These are phyloP conservation scores for Leptogaster cylindrica DNA, from an alignment of 2,888 invertebrate species.

Conservation along the genomic window DNA sequence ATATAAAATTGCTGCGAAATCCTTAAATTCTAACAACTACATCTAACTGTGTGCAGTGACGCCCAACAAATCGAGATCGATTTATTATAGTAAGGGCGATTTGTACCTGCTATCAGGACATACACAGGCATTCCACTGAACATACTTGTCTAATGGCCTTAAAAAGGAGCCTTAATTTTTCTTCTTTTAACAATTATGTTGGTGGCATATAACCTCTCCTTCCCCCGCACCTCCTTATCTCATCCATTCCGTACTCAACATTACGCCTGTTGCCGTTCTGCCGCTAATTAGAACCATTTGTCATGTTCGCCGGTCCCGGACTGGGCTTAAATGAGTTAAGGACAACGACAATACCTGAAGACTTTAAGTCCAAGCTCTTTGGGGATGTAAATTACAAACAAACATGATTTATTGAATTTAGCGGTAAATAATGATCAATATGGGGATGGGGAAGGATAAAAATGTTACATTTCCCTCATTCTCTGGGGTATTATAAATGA, in stretches of 20 bases:
- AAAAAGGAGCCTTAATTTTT: constrained; percentile 36
- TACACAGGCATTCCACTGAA: constrained; percentile 21
- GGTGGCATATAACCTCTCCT: constrained; percentile 12
- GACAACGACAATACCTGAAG: constrained; percentile 27
- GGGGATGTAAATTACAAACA: constrained; percentile 17
- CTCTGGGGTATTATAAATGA: too few species aligned
- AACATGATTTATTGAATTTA: constrained; percentile 30
- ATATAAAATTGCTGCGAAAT: constrained; percentile 2
- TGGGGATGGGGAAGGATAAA: too few species aligned
- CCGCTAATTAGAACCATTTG: constrained; percentile 33
- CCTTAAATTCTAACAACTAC: constrained; percentile 15
- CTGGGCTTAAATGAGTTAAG: constrained; percentile 14
- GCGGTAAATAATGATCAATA: too few species aligned
- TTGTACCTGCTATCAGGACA: constrained; percentile 30
- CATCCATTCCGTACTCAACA: too few species aligned
- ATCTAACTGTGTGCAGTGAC: constrained; percentile 17
- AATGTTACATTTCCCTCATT: too few species aligned
- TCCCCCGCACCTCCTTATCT: not conserved
- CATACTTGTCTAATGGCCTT: constrained; percentile 36
- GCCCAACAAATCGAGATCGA: constrained; percentile 29
- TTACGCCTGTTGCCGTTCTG: constrained; percentile 37
- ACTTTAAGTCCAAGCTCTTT: constrained; percentile 5
- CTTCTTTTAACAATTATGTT: constrained; percentile 34
- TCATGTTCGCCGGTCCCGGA: constrained; percentile 29
- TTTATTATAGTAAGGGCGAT: constrained; percentile 23